A percentile compares a stretch with the other conserved stretches of the same genome.
phyloP scores from a whole-genome alignment of 2,797 vertebrate species.

The Pangasius macronema region DNA sequence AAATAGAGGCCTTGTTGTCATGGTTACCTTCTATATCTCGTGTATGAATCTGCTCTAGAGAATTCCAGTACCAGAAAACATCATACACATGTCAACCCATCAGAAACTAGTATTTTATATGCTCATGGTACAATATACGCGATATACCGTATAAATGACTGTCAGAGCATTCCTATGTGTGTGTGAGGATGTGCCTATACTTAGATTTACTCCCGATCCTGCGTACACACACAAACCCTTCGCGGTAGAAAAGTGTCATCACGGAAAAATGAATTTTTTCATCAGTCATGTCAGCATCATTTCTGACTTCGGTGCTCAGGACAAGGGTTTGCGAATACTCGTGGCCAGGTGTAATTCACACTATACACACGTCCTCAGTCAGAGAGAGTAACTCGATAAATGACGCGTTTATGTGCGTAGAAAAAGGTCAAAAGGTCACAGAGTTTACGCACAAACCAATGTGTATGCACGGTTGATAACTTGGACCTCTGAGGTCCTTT shows the following conservation, averaged over 20 bases:
- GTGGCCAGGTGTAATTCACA: neutral
- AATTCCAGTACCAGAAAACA: neutral
- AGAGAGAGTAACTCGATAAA: neutral
- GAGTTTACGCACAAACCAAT: neutral
- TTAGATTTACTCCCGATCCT: neutral
- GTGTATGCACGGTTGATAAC: neutral
- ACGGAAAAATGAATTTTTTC: neutral
- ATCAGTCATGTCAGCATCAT: neutral
- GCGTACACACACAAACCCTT: neutral
- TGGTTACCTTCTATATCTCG: neutral
- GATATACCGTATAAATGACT: neutral
- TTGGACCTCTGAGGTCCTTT: neutral
- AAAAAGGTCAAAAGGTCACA: neutral
- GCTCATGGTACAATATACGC: neutral
- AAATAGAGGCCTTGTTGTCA: neutral
- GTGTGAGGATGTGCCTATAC: neutral
- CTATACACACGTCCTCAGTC: neutral
- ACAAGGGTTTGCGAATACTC: neutral
- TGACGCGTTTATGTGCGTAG: neutral
- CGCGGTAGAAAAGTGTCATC: too few relatives aligned
- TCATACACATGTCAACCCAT: neutral
- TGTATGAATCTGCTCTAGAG: neutral
- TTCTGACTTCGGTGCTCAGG: neutral
- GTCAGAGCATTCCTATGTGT: neutral
- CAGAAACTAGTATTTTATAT: neutral